Evolutionary conservation across 2,113 vertebrate species (phyloP), one percentile per base, ranked within the genome.

Genomic region (Neogale vison): DNA sequence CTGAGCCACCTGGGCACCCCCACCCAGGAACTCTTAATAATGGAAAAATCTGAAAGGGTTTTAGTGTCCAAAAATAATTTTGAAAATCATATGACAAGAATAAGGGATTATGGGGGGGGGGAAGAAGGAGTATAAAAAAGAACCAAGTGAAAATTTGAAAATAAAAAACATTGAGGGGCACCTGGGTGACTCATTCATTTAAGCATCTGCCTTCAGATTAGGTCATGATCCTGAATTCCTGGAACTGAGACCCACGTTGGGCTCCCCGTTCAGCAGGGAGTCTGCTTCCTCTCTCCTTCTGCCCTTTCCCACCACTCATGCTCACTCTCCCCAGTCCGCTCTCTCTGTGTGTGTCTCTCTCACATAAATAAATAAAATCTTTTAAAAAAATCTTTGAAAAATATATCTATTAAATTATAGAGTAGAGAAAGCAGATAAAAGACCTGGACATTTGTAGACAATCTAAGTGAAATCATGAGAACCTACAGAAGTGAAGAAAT

Each of bases 21-120:
- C 29, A 14, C 39, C 23, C 12, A 26, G 39, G 3, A 61, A 55
- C 52, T 47, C 20, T 59, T 26, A 65, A 50, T 39, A 61, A 17
- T 39, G 86, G 45, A 94, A 45, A 31, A 39, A 45, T 63, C 26
- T 34, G 7, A 90, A 59, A 61, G 20, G 2, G 36, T 36, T 92
- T 83, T 96, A 55, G 69, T 69, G 20, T 81, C 90, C 61, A 90
- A 67, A 96, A 84, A 36, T 59, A 42, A 81, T 11, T 87, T 90
- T 81, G 63, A 77, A 89, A 45, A 79, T 82, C 55, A 61, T 63
- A 71, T 31, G 55, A 61, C 6, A 82, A 81, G 42, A 82, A 81
- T 52, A 63, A 71, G 24, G 5, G 17, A 59, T 79, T 88, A 57
- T 14, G 57, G 39, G 45, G n/a, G 26, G 26, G 34, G 82, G 80